These are phyloP conservation scores for Hoplias malabaricus DNA, from an alignment of 2,113 vertebrate genomes.

Conservation along the genomic window DNA sequence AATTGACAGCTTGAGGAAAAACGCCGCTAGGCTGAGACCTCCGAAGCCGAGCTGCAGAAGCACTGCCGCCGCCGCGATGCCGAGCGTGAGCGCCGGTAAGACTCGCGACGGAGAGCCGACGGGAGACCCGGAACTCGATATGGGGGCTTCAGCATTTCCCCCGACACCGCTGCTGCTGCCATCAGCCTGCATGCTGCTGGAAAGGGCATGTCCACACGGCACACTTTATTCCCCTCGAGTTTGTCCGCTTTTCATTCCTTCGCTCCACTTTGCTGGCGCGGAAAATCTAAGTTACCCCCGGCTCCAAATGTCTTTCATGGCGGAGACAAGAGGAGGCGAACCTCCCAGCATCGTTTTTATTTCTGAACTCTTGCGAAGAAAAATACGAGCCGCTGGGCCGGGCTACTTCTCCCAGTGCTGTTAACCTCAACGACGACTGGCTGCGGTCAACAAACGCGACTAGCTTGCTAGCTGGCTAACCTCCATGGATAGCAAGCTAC, in stretches of 20 bases:
- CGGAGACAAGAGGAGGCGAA: neutral
- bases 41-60: slow-evolving; percentile 72
- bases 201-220: slow-evolving; percentile 63
- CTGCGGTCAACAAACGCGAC: neutral
- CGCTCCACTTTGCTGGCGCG: neutral
- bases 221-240: slow-evolving; percentile 46
- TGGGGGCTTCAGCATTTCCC: slow-evolving; percentile 57
- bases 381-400: neutral
- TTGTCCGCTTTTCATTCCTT: slow-evolving; percentile 37
- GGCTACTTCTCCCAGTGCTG: too few relatives aligned
- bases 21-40: slow-evolving; percentile 71
- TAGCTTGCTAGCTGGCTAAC: neutral
- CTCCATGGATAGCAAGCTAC: neutral
- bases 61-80: slow-evolving; percentile 69
- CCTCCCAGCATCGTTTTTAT: neutral
- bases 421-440: neutral
- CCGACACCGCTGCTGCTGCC: slow-evolving; percentile 68
- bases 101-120: slow-evolving; percentile 60
- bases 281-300: neutral
- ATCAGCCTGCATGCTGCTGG: slow-evolving; percentile 62
- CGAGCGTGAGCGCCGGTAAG: slow-evolving; percentile 68
- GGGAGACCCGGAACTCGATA: slow-evolving; percentile 56
- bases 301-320: neutral
- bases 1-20: slow-evolving; percentile 76
- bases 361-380: neutral